Evolutionary conservation across 2,113 vertebrate species (phyloP), one percentile per base, ranked within the genome.

Genomic region (Ardeotis arabs): DNA sequence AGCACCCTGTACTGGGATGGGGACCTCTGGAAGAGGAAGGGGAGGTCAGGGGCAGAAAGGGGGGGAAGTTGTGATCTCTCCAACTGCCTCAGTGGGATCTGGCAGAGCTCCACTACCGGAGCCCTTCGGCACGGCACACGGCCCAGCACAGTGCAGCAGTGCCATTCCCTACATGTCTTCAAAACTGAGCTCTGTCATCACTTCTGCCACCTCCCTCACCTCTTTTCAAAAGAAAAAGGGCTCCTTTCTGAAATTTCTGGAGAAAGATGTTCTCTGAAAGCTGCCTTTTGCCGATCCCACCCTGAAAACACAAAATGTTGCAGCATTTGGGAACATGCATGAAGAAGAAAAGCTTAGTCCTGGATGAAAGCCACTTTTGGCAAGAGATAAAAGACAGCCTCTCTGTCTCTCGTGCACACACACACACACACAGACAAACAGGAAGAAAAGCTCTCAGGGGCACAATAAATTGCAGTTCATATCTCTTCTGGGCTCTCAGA

Each of bases 301-400:
- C 74, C 86, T 44, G 58, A 66, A 89, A 91, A 87, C 25, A 59
- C 3, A 63, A 72, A 94, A 87, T 29, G 35, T 78, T 87, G 31
- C 29, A 64, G 84, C 45, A 12, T 75, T 96, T 89, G 84, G 85
- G 86, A 95, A 47, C 49, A 79, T 3, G 45, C 80, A 9, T 41
- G 80, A 91, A 93, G 79, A 81, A 93, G 90, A 94, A 94, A 89
- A 92, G 58, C 89, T 87, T 77, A 84, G 50, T 35, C 58, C 69
- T 95, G 92, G 92, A 82, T 95, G 96, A 92, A 95, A 92, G 77
- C 62, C 83, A 69, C 28, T 96, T 92, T 68, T 96, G 96, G 96
- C 96, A 92, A 53, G 72, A 87, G 95, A 96, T 96, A 44, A 97
- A 97, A 96, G 93, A 37, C 12, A 3, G 24, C 67, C 63, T 87